A percentile compares a stretch with the other conserved stretches of the same genome.
Evolutionary conservation across 1,140 invertebrate genomes (phyloP).

Genomic region (Uloborus diversus): DNA sequence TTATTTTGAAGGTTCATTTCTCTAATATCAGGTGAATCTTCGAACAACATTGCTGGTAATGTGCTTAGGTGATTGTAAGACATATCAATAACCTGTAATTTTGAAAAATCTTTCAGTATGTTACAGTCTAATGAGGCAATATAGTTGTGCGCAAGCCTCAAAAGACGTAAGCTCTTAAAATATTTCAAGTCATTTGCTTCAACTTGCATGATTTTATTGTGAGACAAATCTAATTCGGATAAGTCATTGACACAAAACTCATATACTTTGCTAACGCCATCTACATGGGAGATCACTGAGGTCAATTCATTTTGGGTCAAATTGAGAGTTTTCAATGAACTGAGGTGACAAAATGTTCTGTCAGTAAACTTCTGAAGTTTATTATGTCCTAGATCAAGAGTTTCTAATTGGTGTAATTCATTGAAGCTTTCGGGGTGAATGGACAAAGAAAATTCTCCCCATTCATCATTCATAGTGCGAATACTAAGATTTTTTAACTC

Average conservation of each 20-base stretch:
- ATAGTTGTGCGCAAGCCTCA: conserved; percentile 81
- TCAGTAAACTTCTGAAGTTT: conserved; percentile 52
- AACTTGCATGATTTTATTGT: conserved; percentile 77
- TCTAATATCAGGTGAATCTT: conserved; percentile 74
- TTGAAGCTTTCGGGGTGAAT: conserved; percentile 65
- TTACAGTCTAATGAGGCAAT: conserved; percentile 81
- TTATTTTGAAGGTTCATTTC: conserved; percentile 89
- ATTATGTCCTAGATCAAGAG: conserved; percentile 58
- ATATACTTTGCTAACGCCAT: conserved; percentile 66
- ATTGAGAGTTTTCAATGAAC: conserved; percentile 82
- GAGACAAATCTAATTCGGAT: conserved; percentile 78
- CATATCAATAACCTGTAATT: conserved; percentile 81
- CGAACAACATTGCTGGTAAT: conserved; percentile 79
- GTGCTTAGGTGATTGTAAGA: conserved; percentile 81
- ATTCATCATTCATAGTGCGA: conserved; percentile 76
- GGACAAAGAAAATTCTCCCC: conserved; percentile 76
- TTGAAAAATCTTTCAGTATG: conserved; percentile 77
- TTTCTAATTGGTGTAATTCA: conserved; percentile 77
- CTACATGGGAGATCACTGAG: conserved; percentile 39
- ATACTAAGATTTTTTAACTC: conserved; percentile 76
- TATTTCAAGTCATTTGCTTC: conserved; percentile 65
- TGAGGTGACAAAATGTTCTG: conserved; percentile 74
- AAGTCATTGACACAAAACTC: conserved; percentile 62
- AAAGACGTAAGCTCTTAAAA: conserved; percentile 53
- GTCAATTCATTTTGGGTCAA: conserved; percentile 80